Percentiles rank a stretch among this genome's conserved stretches.
These are phyloP conservation scores for Kradibia gibbosae DNA, from an alignment of 1,140 invertebrate species.

Conservation along the genomic window DNA sequence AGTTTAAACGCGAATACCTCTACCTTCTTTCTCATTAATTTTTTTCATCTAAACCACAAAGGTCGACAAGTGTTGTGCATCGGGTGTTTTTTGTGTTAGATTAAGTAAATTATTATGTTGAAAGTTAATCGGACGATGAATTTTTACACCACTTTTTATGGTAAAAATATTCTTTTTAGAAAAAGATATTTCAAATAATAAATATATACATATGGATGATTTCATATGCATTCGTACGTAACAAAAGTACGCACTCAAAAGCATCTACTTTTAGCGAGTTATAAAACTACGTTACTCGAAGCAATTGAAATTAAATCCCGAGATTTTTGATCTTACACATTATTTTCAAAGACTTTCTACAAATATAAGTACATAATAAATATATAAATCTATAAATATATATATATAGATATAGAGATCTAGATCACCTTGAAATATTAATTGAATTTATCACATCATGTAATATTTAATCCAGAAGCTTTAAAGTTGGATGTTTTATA, in stretches of 20 bases:
- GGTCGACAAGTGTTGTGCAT: conserved; percentile 12
- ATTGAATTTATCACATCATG: too few species aligned
- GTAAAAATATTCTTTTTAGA: conserved; percentile 42
- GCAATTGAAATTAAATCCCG: too few species aligned
- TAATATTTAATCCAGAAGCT: too few species aligned
- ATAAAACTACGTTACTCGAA: too few species aligned
- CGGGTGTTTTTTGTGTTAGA: background rate
- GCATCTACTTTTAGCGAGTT: too few species aligned
- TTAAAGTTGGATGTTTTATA: too few species aligned
- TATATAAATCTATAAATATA: too few species aligned
- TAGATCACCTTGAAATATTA: too few species aligned
- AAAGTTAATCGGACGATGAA: background rate
- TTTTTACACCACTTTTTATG: conserved; percentile 43
- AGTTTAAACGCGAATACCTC: background rate
- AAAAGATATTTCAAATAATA: conserved; percentile 43
- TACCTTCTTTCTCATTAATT: background rate
- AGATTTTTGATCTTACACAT: background rate
- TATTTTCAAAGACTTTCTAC: conserved; percentile 34
- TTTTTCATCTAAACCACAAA: conserved; percentile 14
- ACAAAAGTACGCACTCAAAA: too few species aligned
- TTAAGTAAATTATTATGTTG: conserved; percentile 21
- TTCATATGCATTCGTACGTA: too few species aligned
- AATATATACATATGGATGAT: background rate
- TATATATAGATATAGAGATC: too few species aligned
- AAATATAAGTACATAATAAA: too few species aligned